Evolutionary conservation across 1,140 invertebrate genomes (phyloP).

Genomic region (Zaprionus ornatus): DNA sequence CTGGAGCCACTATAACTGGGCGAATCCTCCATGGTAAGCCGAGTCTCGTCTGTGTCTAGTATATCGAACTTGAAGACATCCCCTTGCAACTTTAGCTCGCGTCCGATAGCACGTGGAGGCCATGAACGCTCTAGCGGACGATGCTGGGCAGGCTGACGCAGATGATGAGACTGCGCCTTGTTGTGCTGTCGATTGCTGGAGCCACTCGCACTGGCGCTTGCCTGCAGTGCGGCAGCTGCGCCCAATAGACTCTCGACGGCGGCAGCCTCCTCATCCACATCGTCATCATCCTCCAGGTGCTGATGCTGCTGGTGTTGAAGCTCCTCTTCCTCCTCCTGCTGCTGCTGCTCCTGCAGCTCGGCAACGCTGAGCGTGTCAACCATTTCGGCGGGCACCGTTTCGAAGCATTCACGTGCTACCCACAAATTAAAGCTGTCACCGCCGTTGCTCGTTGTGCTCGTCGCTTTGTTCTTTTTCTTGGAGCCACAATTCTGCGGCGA

Average conservation of each 20-base stretch:
- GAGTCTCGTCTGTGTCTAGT: slow-evolving; percentile 87
- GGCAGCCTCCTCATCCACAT: slow-evolving; percentile 71
- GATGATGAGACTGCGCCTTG: slow-evolving; percentile 72
- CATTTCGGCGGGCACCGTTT: slow-evolving; percentile 78
- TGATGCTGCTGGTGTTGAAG: slow-evolving; percentile 32
- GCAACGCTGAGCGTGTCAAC: slow-evolving; percentile 63
- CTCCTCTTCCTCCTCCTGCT: slow-evolving; percentile 38
- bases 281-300: slow-evolving; percentile 52
- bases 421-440: slow-evolving; percentile 75
- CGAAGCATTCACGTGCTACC: slow-evolving; percentile 80
- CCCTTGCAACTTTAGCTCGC: slow-evolving; percentile 85
- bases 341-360: slow-evolving; percentile 65
- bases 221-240: slow-evolving; percentile 72
- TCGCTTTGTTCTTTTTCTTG: slow-evolving; percentile 60
- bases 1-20: slow-evolving; percentile 45
- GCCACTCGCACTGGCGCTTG: slow-evolving; percentile 28
- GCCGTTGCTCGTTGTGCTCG: slow-evolving; percentile 35
- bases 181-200: slow-evolving; percentile 39
- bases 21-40: slow-evolving; percentile 16
- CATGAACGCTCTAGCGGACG: slow-evolving; percentile 86
- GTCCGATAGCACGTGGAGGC: slow-evolving; percentile 83
- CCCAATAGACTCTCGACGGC: slow-evolving; percentile 74
- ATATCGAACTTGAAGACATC: slow-evolving; percentile 90
- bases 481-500: slow-evolving; percentile 70
- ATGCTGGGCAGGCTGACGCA: slow-evolving; percentile 83